phyloP scores from a whole-genome alignment of 2,797 vertebrate genomes.

The Pogoniulus pusillus region DNA sequence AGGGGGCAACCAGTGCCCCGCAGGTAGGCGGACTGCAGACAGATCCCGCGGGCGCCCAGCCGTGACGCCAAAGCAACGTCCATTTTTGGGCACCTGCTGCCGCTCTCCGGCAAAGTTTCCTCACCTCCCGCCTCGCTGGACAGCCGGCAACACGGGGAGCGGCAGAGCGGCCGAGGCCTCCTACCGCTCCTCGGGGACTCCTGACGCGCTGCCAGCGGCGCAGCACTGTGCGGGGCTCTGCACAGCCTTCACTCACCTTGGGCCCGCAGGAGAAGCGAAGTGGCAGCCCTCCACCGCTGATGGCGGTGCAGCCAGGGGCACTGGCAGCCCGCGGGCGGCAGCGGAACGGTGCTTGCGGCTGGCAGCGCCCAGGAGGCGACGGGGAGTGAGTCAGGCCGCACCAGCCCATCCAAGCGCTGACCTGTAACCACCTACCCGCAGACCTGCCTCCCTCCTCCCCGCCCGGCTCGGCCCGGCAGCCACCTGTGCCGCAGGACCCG shows the following conservation, averaged over 20 bases:
- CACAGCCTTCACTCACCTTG: not conserved
- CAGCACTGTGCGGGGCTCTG: not conserved
- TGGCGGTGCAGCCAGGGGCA: not conserved
- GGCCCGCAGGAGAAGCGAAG: not conserved
- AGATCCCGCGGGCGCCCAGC: too few species aligned
- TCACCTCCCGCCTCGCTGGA: too few species aligned
- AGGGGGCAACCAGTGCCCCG: too few species aligned
- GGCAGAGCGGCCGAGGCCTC: not conserved
- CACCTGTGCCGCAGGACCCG: not conserved
- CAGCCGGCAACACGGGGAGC: not conserved
- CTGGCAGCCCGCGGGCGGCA: not conserved
- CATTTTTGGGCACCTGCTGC: not conserved
- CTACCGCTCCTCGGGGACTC: not conserved
- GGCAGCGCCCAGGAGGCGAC: not conserved
- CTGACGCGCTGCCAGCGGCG: not conserved
- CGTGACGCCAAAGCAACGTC: not conserved
- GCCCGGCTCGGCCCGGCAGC: not conserved
- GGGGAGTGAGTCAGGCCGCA: not conserved
- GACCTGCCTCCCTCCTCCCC: not conserved
- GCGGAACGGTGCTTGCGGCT: not conserved
- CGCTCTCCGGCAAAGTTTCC: too few species aligned
- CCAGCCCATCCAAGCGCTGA: not conserved
- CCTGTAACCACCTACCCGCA: not conserved
- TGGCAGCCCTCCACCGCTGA: not conserved
- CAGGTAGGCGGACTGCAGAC: not conserved